Evolutionary conservation across 2,888 invertebrate genomes (phyloP).

Genomic region (Apocheima hispidaria): DNA sequence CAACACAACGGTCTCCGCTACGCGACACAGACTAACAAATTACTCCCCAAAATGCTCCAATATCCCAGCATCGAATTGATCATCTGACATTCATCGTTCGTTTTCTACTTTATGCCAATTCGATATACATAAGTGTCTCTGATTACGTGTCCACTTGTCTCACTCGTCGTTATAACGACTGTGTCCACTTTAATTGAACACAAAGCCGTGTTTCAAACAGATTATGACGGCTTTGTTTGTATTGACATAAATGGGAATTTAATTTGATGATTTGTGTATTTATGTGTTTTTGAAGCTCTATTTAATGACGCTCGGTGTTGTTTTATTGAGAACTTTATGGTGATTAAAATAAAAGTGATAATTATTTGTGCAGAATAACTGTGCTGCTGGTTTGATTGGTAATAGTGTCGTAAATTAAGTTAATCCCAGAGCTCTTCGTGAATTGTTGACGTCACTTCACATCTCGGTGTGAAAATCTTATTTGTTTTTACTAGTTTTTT

Average conservation of each 20-base stretch:
- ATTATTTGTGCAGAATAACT: neutral
- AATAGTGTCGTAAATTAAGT: constrained; percentile 25
- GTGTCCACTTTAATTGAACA: constrained; percentile 1
- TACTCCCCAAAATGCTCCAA: constrained; percentile 9
- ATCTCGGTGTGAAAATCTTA: neutral
- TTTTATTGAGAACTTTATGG: neutral
- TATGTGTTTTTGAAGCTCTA: constrained; percentile 1
- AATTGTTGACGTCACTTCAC: constrained; percentile 12
- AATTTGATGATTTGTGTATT: constrained; percentile 2
- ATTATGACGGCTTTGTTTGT: constrained; percentile 61
- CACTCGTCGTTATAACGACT: neutral
- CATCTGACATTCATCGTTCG: constrained; percentile 42
- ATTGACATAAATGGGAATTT: constrained; percentile 6
- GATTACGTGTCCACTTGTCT: neutral
- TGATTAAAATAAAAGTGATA: neutral
- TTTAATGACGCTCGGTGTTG: neutral
- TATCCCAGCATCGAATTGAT: constrained; percentile 43
- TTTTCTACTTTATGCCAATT: constrained; percentile 48
- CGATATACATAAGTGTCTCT: neutral
- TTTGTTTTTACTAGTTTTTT: too few species aligned
- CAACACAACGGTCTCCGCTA: constrained; percentile 32
- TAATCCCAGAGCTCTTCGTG: constrained; percentile 17
- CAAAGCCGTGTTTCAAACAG: constrained; percentile 43
- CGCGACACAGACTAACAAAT: constrained; percentile 28
- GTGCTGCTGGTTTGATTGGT: neutral